Base-by-base conservation (phyloP, 92 coral and sea anemone genomes). In the Parazoanthus darwini region DNA sequence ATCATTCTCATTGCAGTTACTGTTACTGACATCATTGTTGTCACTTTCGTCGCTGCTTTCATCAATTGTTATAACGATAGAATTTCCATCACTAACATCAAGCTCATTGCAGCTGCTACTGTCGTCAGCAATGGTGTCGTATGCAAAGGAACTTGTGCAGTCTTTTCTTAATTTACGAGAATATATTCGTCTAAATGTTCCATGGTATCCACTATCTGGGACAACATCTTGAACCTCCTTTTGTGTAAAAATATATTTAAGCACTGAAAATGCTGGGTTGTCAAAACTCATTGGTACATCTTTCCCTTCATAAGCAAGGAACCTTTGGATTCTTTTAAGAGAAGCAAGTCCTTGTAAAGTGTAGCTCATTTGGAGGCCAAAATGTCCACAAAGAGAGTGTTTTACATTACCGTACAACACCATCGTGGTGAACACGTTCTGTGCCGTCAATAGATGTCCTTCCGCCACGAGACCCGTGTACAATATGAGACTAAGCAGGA, bases 351-450 rank as follows among this genome's bases (percentile, higher is more conserved):
- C 87, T 71, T 84, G 78, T 18, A 84, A 51, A 14, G 79, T 46
- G 59, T 84, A 84, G n/a, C 77, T 84, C 46, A 84, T 84, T 48
- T 84, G 87, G 8, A 84, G 79, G 29, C 87, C 87, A n/a, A 84
- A 84, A 68, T 84, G 87, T 10, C 87, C 87, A 68, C 87, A 84
- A 35, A 84, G 87, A 8, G 87, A 84, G 71, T 84, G 87, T 25
- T 84, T 84, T 5, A 70, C 48, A 67, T 84, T 84, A 22, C 87
- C 68, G 18, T 84, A 84, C 43, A 84, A 36, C 26, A 84, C 8
- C 87, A 84, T 70, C 48, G 87, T 84, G 8, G 87, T 84, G 35
- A 84, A 84, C 4, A 84, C 87, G 23, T 71, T 71, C 8, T 72
- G 66, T 46, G 87, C 68, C 66, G 79, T 84, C 87, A 84, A 36